Base-by-base conservation (phyloP, 2,888 invertebrate species). In the Acrocyrtus sp. region DNA sequence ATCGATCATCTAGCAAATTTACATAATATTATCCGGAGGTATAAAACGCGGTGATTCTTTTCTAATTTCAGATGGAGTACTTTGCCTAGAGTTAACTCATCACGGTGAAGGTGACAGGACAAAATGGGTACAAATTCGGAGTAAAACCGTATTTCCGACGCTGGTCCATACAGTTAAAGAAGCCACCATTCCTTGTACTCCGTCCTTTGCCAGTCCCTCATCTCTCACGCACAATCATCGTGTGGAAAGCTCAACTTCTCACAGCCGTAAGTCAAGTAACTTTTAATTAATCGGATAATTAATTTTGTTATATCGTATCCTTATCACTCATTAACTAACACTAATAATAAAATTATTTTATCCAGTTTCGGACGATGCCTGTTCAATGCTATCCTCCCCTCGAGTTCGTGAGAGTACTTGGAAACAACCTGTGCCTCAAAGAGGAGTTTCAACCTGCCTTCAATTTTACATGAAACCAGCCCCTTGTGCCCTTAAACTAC, bases 371-470 rank as follows among this genome's bases (percentile, higher is more conserved):
- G 94, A 94, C 87, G 94, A 94, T 86, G 94, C 93, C 86, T 93
- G 92, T 83, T 94, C 94, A 79, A 89, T 94, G 84, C 93, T 94
- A 85, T 94, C 94, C 81, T 94, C 94, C 83, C 94, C 94, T 75
- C 94, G 94, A 92, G 92, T 93, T 86, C 89, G 94, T 82, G 94
- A 94, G 85, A 93, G 93, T 86, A 91, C 92, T 84, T 94, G 94
- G 78, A 72, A 77, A 70, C 68, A 77, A 74, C 41, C 72, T 29
- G 74, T 79, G 74, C 79, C 79, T 76, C 68, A 74, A 26, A 76
- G 72, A 67, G 70, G 73, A 58, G 66, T 70, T 21, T 79, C 77
- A n/a, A 34, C 34, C 43, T 70, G 67, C 65, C 75, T 75, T 70
- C 50, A 76, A 58, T 79, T 79, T 29, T 79, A 63, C 66, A 76